Conservation (phyloP, 2,113 vertebrate species). For the Tragulus kanchil region DNA sequence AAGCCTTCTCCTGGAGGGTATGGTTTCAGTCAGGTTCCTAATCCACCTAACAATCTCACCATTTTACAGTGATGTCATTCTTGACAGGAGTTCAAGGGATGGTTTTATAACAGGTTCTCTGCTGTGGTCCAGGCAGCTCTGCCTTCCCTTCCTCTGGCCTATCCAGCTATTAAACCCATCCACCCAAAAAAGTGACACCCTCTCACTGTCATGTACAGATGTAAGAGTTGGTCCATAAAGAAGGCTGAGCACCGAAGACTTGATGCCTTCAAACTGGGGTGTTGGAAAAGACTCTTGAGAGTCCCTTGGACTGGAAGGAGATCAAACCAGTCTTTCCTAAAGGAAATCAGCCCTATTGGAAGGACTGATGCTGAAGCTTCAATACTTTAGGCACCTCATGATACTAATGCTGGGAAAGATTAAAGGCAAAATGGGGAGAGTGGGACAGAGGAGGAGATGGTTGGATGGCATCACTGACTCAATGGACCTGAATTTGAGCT, state of each 20-base stretch:
- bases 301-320: neutral
- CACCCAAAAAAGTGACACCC: neutral
- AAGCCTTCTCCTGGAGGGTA: neutral
- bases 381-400: neutral
- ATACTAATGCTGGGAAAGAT: neutral
- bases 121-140: neutral
- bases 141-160: neutral
- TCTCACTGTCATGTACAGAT: neutral
- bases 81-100: neutral
- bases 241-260: neutral
- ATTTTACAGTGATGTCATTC: neutral
- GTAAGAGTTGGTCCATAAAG: neutral
- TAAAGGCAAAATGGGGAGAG: neutral
- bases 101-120: neutral
- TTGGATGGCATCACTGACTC: neutral
- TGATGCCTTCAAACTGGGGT: neutral
- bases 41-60: neutral
- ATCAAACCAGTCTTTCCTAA: neutral
- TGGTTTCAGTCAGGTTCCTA: neutral
- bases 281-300: neutral
- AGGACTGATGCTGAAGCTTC: neutral
- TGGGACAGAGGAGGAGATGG: neutral
- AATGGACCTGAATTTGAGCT: neutral
- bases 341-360: neutral
- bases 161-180: neutral